Evolutionary conservation across 1,140 invertebrate genomes (phyloP).

Genomic region (Drosophila ohnishii): DNA sequence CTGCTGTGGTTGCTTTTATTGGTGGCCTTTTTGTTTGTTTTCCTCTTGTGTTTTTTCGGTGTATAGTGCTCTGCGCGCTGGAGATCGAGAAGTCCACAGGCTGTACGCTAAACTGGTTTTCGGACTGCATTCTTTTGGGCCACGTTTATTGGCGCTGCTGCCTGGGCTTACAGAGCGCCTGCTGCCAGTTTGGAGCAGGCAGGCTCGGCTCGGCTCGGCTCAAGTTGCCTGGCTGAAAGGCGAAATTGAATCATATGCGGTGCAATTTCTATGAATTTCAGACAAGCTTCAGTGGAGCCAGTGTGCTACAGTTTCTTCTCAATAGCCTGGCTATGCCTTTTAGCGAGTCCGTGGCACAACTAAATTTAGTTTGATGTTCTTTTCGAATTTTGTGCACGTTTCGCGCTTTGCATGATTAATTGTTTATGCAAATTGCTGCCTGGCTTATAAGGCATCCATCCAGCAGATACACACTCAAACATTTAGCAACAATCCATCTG

Average conservation of each 20-base stretch:
- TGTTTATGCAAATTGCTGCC: slow-evolving; percentile 78
- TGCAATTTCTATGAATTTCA: slow-evolving; percentile 63
- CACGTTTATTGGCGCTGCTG: slow-evolving; percentile 72
- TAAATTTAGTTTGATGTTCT: slow-evolving; percentile 64
- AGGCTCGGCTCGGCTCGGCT: slow-evolving; percentile 25
- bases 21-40: slow-evolving; percentile 45
- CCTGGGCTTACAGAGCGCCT: slow-evolving; percentile 9
- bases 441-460: slow-evolving; percentile 57
- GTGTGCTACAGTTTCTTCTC: slow-evolving; percentile 17
- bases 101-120: slow-evolving; percentile 80
- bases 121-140: slow-evolving; percentile 79
- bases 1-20: slow-evolving; percentile 33
- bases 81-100: slow-evolving; percentile 64
- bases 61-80: slow-evolving; percentile 37
- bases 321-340: not conserved
- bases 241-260: slow-evolving; percentile 78
- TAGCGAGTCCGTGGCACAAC: slow-evolving; percentile 23
- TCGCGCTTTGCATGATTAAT: slow-evolving; percentile 78
- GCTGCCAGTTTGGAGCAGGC: slow-evolving; percentile 35
- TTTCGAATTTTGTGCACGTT: slow-evolving; percentile 74
- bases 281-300: slow-evolving; percentile 24
- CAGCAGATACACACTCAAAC: slow-evolving; percentile 4
- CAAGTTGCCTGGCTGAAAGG: slow-evolving; percentile 49
- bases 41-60: slow-evolving; percentile 30
- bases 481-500: not conserved